phyloP scores from a whole-genome alignment of 2,113 vertebrate species.

The Dasyornis broadbenti region DNA sequence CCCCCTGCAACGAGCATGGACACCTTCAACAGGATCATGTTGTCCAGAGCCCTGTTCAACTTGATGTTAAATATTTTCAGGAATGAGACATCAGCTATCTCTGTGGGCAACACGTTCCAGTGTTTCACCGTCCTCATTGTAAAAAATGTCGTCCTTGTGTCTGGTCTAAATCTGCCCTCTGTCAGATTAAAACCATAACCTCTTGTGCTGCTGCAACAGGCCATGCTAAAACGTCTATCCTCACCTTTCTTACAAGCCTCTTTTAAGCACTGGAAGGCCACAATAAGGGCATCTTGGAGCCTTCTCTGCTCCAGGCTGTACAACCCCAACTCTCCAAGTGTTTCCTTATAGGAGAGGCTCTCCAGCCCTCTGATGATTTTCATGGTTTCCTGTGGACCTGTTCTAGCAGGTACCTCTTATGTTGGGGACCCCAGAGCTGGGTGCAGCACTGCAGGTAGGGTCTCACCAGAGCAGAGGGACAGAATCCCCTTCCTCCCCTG shows the following conservation, averaged over 20 bases:
- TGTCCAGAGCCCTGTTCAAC: background rate
- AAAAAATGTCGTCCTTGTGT: background rate
- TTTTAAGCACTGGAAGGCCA: background rate
- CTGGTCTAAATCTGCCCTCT: background rate
- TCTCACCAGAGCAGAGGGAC: background rate
- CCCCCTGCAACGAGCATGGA: background rate
- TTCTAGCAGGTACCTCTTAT: background rate
- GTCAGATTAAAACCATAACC: background rate
- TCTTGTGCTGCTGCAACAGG: background rate
- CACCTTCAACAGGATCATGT: background rate
- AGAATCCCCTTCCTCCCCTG: background rate
- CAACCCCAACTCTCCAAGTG: background rate
- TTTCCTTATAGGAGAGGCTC: background rate
- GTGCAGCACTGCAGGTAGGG: background rate
- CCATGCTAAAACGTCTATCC: background rate
- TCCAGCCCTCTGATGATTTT: background rate
- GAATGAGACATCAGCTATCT: fast-evolving
- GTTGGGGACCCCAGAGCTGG: background rate
- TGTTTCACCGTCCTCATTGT: fast-evolving
- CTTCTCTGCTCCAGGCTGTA: background rate
- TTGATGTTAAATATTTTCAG: background rate
- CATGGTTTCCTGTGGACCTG: background rate
- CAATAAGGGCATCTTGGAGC: background rate
- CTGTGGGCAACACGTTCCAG: background rate
- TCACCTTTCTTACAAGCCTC: background rate